These are phyloP conservation scores for Enteromius argenteus DNA, from an alignment of 2,797 vertebrate genomes.

Conservation along the genomic window DNA sequence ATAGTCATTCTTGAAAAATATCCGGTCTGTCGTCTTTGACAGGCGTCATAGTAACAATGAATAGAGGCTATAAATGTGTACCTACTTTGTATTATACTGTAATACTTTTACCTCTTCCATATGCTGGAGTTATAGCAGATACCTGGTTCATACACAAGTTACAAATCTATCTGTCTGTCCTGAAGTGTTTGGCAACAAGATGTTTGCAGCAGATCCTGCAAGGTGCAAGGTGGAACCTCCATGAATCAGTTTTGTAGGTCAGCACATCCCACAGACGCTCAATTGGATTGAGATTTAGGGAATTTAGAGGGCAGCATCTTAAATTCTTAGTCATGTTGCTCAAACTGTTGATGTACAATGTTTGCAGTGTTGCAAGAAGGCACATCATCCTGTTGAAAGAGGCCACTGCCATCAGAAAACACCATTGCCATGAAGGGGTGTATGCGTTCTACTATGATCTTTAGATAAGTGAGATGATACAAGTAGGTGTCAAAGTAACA, in stretches of 20 bases:
- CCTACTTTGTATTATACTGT: neutral
- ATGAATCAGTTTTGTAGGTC: neutral
- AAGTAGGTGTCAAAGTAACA: neutral
- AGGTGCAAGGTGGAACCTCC: neutral
- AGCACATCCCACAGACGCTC: neutral
- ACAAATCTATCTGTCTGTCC: neutral
- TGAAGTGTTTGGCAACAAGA: neutral
- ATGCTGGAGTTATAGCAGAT: neutral
- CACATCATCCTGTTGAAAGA: neutral
- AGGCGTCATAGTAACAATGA: neutral
- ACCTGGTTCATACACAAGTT: neutral
- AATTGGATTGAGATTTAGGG: neutral
- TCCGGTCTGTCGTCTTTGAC: neutral
- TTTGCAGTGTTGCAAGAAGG: neutral
- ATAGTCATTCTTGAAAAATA: neutral
- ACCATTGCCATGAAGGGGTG: neutral
- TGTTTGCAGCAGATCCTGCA: neutral
- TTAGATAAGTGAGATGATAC: neutral
- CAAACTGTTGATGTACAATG: neutral
- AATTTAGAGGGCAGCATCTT: neutral
- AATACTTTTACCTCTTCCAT: neutral
- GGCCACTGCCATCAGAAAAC: neutral
- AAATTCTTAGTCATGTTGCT: neutral
- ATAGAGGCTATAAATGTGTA: neutral
- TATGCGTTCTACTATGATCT: neutral